A percentile compares a stretch with the other conserved stretches of the same genome.
Evolutionary conservation across 2,888 invertebrate species (phyloP).

Genomic region (Drosophila atripex): DNA sequence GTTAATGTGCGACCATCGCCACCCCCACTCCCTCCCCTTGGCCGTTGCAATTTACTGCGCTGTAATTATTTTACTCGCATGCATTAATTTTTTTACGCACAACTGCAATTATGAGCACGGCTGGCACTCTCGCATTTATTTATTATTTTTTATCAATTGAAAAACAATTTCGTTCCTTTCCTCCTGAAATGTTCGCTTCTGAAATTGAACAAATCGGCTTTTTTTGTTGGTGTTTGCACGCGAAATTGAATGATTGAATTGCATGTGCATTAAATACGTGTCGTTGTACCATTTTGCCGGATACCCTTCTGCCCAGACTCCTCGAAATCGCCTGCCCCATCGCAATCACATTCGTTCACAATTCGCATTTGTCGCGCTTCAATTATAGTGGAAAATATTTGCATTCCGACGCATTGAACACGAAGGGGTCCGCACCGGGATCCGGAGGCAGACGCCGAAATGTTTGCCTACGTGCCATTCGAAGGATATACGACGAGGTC

Average conservation of each 20-base stretch:
- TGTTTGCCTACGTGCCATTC: conserved; percentile 54
- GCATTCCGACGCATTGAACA: conserved; percentile 39
- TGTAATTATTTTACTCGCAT: conserved; percentile 33
- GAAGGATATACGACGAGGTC: conserved; percentile 32
- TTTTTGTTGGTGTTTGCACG: conserved; percentile 23
- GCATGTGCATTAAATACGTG: conserved; percentile 30
- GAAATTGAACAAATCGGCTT: conserved; percentile 12
- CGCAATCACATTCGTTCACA: conserved; percentile 43
- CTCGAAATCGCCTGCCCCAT: conserved; percentile 2
- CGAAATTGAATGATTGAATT: conserved; percentile 57
- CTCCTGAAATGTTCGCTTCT: conserved; percentile 12
- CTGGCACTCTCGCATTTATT: not conserved
- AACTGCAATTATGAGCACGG: conserved; percentile 36
- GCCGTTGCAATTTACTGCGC: conserved; percentile 53
- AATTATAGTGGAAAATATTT: conserved; percentile 58
- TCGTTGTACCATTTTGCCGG: conserved; percentile 23
- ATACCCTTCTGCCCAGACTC: conserved; percentile 6
- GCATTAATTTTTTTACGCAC: conserved; percentile 7
- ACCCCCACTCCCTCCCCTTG: conserved; percentile 6
- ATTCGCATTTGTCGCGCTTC: conserved; percentile 49
- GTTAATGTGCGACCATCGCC: conserved; percentile 56
- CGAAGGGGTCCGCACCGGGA: not conserved
- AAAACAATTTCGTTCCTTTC: conserved; percentile 35
- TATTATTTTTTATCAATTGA: conserved; percentile 21
- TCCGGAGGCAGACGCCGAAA: not conserved